Evolutionary conservation across 2,888 invertebrate genomes (phyloP), one percentile per base, ranked within the genome.

Genomic region (Caenorhabditis virilis): DNA sequence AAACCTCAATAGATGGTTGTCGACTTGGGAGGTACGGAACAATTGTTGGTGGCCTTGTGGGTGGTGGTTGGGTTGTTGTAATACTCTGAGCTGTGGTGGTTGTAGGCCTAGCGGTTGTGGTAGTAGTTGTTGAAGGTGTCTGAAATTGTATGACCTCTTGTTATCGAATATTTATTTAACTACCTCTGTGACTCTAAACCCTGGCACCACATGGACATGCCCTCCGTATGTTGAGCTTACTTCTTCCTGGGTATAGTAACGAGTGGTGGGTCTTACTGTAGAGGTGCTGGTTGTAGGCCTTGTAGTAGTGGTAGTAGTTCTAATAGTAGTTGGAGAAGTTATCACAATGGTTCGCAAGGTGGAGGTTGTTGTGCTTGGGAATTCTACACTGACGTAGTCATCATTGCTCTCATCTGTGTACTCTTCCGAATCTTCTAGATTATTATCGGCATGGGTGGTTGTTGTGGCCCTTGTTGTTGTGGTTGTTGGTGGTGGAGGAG

Each of bases 141-240:
- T n/a, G n/a, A n/a, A n/a, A n/a, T n/a, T n/a, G n/a, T n/a, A n/a
- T n/a, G n/a, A n/a, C n/a, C n/a, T n/a, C n/a, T n/a, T n/a, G n/a
- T n/a, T n/a, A n/a, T n/a, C n/a, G n/a, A n/a, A n/a, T n/a, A n/a
- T n/a, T n/a, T n/a, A n/a, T n/a, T n/a, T n/a, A 3, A 42, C 25
- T 9, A 53, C 57, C 35, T 62, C 62, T 2, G 62, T 62, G 5
- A 62, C 56, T 26, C 62, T n/a, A n/a, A 62, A 51, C 4, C 62
- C 62, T 30, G 62, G 62, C 23, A 62, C 48, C 11, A 62, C 35
- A 7, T 52, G 52, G 0, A 62, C 53, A 38, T 56, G 62, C 26
- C 48, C 62, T 45, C n/a, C 16, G 15, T 22, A 23, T 23, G 42
- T 42, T 13, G 18, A 13, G 5, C 20, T 38, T n/a, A 38, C 11